These are phyloP conservation scores for Calliopum simillimum DNA, from an alignment of 2,888 invertebrate species.

Conservation along the genomic window DNA sequence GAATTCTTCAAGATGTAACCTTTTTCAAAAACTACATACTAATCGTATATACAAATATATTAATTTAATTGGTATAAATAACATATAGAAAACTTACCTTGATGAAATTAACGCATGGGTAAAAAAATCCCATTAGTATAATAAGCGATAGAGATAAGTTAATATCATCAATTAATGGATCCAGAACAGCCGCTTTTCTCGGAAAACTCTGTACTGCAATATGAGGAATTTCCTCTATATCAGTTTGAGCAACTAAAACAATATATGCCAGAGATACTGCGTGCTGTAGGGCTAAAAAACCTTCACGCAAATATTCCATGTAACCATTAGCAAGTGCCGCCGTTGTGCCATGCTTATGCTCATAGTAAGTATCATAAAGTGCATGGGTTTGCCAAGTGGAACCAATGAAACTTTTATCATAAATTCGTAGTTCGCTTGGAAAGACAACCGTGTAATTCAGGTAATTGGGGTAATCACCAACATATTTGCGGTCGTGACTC, in stretches of 20 bases:
- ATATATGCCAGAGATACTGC: conserved; percentile 68
- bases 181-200: conserved; percentile 70
- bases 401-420: conserved; percentile 38
- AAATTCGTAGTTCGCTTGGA: conserved; percentile 54
- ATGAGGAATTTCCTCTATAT: conserved; percentile 36
- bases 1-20: conserved; percentile 71
- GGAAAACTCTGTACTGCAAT: conserved; percentile 53
- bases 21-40: conserved; percentile 56
- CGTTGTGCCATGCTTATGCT: conserved; percentile 31
- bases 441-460: conserved; percentile 49
- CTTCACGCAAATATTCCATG: conserved; percentile 68
- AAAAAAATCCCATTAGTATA: conserved; percentile 81
- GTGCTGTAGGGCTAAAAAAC: conserved; percentile 75
- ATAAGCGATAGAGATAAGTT: conserved; percentile 77
- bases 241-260: not conserved
- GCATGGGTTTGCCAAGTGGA: too few relatives aligned
- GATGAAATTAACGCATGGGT: conserved; percentile 80
- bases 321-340: conserved; percentile 72
- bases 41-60: too few relatives aligned
- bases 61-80: too few relatives aligned
- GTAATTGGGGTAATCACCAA: conserved; percentile 19
- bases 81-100: conserved; percentile 68
- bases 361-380: conserved; percentile 23
- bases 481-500: too few relatives aligned
- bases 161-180: conserved; percentile 74